These are phyloP conservation scores for Myotis yumanensis DNA, from an alignment of 2,113 vertebrate genomes.

Conservation along the genomic window DNA sequence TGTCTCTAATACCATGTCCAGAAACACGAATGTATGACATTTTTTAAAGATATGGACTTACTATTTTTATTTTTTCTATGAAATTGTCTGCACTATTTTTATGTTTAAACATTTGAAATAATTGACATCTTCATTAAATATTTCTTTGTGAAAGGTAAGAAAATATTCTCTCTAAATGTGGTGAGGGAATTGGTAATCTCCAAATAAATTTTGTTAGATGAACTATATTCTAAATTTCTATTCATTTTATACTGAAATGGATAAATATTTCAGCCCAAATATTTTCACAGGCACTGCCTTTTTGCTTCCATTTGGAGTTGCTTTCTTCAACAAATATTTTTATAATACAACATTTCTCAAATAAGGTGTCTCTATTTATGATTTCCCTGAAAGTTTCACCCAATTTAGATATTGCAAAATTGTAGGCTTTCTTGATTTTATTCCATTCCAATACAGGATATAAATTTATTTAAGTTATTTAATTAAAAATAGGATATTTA, in stretches of 20 bases:
- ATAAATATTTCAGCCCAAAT: slow-evolving; percentile 27
- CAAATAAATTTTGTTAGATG: slow-evolving; percentile 4
- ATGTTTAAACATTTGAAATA: slow-evolving; percentile 6
- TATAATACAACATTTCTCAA: slow-evolving; percentile 31
- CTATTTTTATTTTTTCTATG: background rate
- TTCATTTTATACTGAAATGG: slow-evolving; percentile 21
- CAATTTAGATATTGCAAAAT: slow-evolving; percentile 11
- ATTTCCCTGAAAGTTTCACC: slow-evolving; percentile 22
- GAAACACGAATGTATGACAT: background rate
- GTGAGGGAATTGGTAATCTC: background rate
- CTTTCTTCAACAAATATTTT: slow-evolving; percentile 49
- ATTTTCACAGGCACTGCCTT: slow-evolving; percentile 10
- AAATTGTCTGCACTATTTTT: background rate
- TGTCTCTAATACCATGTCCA: background rate
- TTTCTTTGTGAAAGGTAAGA: slow-evolving; percentile 21
- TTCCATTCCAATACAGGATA: background rate
- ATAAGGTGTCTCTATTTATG: slow-evolving; percentile 13
- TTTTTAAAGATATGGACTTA: background rate
- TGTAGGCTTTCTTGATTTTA: background rate
- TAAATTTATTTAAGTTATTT: slow-evolving; percentile 3
- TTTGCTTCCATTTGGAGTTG: slow-evolving; percentile 20
- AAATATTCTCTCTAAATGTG: background rate
- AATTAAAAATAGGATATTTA: background rate
- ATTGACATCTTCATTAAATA: background rate
- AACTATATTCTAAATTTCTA: slow-evolving; percentile 20